phyloP scores from a whole-genome alignment of 2,888 invertebrate genomes.

The Cephus pulcher region DNA sequence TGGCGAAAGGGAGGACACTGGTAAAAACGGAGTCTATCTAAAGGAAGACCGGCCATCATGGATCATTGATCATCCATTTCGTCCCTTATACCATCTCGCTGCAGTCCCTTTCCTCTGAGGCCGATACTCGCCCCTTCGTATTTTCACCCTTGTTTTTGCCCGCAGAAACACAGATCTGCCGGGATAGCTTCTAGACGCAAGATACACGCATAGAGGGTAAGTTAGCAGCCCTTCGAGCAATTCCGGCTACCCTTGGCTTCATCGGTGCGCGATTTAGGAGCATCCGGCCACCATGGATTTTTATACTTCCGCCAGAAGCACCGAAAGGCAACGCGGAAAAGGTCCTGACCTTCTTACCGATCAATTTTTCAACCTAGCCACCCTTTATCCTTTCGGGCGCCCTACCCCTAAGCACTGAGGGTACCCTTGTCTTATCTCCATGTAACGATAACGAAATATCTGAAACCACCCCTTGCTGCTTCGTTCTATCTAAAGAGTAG shows the following conservation, averaged over 20 bases:
- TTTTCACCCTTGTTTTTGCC: constrained; percentile 27
- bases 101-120: neutral
- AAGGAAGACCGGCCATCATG: constrained; percentile 19
- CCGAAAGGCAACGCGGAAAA: neutral
- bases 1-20: constrained; percentile 33
- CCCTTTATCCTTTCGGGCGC: neutral
- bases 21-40: constrained; percentile 33
- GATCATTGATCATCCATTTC: constrained; percentile 28
- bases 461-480: neutral
- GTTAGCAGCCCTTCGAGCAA: neutral
- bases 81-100: constrained; percentile 18
- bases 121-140: constrained; percentile 17
- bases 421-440: neutral
- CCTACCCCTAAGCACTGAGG: neutral
- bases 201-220: neutral
- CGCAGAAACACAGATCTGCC: neutral
- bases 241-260: neutral
- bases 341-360: constrained; percentile 19
- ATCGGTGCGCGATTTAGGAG: neutral
- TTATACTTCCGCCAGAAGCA: constrained; percentile 29
- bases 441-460: neutral
- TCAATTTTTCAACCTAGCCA: constrained; percentile 21
- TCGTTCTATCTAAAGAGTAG: neutral
- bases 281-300: constrained; percentile 16
- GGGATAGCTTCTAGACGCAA: neutral